Percentiles rank a stretch among this genome's conserved stretches.
These are phyloP conservation scores for Eupithecia tripunctaria DNA, from an alignment of 2,888 invertebrate genomes.

Conservation along the genomic window DNA sequence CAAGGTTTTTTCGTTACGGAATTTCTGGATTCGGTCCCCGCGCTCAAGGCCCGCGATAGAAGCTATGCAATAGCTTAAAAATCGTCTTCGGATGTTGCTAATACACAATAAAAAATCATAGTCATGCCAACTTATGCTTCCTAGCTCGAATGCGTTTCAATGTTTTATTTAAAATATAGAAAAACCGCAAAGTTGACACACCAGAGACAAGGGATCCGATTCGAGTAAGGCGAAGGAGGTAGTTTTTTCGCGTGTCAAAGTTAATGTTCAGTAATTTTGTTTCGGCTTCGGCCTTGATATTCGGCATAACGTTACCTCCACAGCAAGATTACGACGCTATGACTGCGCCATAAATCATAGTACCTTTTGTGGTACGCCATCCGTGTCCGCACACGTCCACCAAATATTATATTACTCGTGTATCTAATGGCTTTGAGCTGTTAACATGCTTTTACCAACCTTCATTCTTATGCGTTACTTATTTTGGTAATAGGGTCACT, in stretches of 20 bases:
- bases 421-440: constrained; percentile 38
- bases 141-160: background rate
- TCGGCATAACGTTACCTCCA: constrained; percentile 17
- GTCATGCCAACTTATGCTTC: background rate
- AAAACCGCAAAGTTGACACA: background rate
- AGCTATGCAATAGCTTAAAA: too few relatives aligned
- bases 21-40: too few relatives aligned
- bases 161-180: background rate
- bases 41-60: too few relatives aligned
- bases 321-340: constrained; percentile 43
- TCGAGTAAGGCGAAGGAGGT: background rate
- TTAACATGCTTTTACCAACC: constrained; percentile 44
- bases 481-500: background rate
- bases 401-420: constrained; percentile 43
- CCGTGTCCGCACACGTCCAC: constrained; percentile 57
- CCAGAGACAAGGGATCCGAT: background rate
- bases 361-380: constrained; percentile 64
- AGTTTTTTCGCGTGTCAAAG: background rate
- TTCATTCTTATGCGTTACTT: constrained; percentile 13
- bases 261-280: background rate
- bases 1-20: too few relatives aligned
- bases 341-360: constrained; percentile 63
- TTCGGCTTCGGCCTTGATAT: constrained; percentile 12
- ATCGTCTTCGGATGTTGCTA: too few relatives aligned
- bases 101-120: background rate